phyloP scores from a whole-genome alignment of 2,888 invertebrate species.

The Eupithecia pulchellata region DNA sequence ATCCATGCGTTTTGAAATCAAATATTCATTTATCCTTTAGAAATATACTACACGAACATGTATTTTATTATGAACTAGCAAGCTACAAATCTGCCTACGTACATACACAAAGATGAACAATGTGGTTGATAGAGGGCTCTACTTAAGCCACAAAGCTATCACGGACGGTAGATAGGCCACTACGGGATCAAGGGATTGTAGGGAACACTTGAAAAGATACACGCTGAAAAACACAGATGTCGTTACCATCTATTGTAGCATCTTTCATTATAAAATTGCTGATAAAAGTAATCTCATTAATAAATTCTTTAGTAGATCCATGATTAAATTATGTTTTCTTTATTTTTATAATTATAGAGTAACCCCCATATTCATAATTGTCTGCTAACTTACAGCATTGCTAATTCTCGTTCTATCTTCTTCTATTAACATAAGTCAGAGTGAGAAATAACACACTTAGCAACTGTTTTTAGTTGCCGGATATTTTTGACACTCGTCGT shows the following conservation, averaged over 20 bases:
- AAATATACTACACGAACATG: neutral
- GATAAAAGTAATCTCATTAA: neutral
- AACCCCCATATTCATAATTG: no score
- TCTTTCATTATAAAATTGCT: neutral
- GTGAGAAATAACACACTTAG: no score
- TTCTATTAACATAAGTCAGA: no score
- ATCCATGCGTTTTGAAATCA: neutral
- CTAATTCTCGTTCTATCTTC: no score
- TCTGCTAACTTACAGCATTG: no score
- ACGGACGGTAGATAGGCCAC: neutral
- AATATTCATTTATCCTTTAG: neutral
- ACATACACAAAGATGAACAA: neutral
- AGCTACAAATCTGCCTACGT: neutral
- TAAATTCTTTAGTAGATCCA: neutral
- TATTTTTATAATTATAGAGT: neutral
- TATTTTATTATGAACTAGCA: neutral
- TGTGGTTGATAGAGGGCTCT: conserved; percentile 23
- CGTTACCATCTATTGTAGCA: conserved; percentile 24
- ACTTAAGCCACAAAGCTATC: neutral
- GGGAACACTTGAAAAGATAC: conserved; percentile 30
- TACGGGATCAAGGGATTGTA: neutral
- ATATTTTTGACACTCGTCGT: neutral
- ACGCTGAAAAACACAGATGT: conserved; percentile 42
- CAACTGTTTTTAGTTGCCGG: no score
- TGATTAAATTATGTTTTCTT: neutral